Conservation (phyloP, 1,140 invertebrate species). For the Thrips palmi region DNA sequence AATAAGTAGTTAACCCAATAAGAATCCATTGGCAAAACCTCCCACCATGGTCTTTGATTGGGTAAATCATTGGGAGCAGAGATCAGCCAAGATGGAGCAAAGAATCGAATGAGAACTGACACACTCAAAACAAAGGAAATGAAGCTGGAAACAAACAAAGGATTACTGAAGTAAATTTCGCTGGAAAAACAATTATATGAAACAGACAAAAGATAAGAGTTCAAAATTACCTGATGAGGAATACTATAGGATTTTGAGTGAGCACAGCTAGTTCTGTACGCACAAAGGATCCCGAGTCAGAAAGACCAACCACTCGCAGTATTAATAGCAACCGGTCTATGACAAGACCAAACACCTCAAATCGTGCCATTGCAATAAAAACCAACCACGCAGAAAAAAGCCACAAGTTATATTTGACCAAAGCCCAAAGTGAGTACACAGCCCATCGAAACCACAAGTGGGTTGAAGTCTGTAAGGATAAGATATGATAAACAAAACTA, state of each 20-base stretch:
- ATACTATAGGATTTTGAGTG: constrained; percentile 8
- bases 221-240: too few relatives aligned
- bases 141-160: too few relatives aligned
- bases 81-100: too few relatives aligned
- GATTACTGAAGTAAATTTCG: too few relatives aligned
- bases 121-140: too few relatives aligned
- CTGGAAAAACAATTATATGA: too few relatives aligned
- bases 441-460: constrained; percentile 20
- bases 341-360: constrained; percentile 7
- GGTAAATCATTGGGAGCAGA: too few relatives aligned
- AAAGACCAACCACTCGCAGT: constrained; percentile 2
- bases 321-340: background rate
- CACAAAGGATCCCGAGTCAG: constrained; percentile 7
- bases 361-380: constrained; percentile 1
- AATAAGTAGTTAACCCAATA: constrained; percentile 21
- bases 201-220: too few relatives aligned
- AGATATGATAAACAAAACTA: too few relatives aligned
- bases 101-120: too few relatives aligned
- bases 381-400: constrained; percentile 27
- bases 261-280: constrained; percentile 13
- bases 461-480: constrained; percentile 12
- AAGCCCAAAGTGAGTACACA: constrained; percentile 20
- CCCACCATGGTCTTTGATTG: constrained; percentile 15
- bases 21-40: constrained; percentile 17
- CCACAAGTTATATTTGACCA: constrained; percentile 27